These are phyloP conservation scores for Steatornis caripensis DNA, from an alignment of 2,113 vertebrate genomes.

Conservation along the genomic window DNA sequence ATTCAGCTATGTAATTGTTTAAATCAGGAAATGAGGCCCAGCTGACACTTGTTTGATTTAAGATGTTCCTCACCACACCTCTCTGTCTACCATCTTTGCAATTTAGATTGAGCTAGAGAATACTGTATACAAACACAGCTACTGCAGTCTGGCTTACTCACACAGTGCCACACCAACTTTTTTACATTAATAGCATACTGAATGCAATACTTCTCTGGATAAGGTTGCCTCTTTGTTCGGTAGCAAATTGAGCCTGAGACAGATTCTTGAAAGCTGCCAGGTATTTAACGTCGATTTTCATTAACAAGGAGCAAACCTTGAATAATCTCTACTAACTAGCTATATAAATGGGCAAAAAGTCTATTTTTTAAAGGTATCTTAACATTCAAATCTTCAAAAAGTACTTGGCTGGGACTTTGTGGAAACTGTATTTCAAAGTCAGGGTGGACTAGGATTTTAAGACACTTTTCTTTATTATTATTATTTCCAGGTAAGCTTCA, in stretches of 20 bases:
- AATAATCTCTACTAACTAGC: neutral
- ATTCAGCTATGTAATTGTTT: slow-evolving; percentile 12
- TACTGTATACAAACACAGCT: neutral
- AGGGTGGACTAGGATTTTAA: neutral
- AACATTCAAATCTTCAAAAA: neutral
- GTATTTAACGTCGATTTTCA: neutral
- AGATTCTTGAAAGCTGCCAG: neutral
- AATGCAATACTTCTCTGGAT: neutral
- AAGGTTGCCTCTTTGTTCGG: neutral
- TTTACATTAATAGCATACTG: neutral
- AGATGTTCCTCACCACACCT: neutral
- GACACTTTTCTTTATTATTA: neutral
- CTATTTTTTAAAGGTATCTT: neutral
- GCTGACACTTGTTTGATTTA: neutral
- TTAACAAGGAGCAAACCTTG: neutral
- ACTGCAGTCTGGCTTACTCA: neutral
- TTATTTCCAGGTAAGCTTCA: neutral
- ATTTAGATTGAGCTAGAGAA: neutral
- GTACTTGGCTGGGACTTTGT: neutral
- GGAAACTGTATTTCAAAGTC: neutral
- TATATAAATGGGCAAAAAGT: neutral
- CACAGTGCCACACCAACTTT: neutral
- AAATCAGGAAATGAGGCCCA: neutral
- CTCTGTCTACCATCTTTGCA: neutral
- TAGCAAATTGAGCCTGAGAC: neutral